phyloP scores from a whole-genome alignment of 2,113 vertebrate genomes.

The Marmota flaviventris region DNA sequence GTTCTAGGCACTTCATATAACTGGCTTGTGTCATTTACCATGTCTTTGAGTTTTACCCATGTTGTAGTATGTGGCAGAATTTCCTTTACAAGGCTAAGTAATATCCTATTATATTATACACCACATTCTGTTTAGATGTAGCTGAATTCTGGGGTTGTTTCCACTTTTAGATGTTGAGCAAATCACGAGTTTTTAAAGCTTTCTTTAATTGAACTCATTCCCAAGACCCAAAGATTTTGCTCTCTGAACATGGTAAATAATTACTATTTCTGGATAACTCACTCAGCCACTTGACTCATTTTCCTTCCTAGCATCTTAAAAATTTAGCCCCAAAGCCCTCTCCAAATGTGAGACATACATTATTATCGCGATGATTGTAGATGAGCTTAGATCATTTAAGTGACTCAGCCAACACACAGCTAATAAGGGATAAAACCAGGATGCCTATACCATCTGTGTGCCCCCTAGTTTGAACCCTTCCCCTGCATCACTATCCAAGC shows the following conservation, averaged over 20 bases:
- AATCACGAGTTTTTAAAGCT: constrained; percentile 11
- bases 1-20: not conserved
- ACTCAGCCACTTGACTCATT: not conserved
- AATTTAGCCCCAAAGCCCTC: not conserved
- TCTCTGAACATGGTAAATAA: not conserved
- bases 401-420: not conserved
- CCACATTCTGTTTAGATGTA: not conserved
- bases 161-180: not conserved
- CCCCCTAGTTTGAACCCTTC: not conserved
- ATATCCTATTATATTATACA: not conserved
- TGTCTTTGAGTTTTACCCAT: not conserved
- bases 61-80: not conserved
- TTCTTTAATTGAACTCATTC: not conserved
- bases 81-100: not conserved
- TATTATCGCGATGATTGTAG: not conserved
- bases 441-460: not conserved
- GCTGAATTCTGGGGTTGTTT: not conserved
- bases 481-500: rapidly evolving
- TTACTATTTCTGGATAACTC: not conserved
- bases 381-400: not conserved
- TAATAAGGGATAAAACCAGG: not conserved
- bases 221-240: not conserved
- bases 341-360: not conserved
- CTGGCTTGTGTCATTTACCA: not conserved
- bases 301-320: not conserved